These are phyloP conservation scores for Perodicticus potto DNA, from an alignment of 2,797 vertebrate genomes.

Conservation along the genomic window DNA sequence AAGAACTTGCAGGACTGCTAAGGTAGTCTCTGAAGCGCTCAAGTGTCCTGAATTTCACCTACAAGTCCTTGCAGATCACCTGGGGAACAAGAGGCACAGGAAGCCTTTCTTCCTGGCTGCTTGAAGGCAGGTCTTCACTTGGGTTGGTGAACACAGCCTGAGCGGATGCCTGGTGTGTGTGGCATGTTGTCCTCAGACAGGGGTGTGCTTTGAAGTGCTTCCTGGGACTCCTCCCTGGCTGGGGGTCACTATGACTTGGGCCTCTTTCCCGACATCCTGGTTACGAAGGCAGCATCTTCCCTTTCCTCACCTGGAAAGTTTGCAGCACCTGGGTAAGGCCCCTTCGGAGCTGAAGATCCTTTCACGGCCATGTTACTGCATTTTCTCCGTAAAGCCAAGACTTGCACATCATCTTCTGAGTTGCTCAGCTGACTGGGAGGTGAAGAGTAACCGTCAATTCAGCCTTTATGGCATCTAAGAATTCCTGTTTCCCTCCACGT, in stretches of 20 bases:
- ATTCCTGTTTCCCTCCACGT: too few relatives aligned
- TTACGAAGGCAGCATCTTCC: slow-evolving; percentile 87
- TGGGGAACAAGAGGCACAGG: too few relatives aligned
- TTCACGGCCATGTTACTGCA: too few relatives aligned
- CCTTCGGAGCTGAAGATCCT: slow-evolving; percentile 88
- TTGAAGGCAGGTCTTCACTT: background rate
- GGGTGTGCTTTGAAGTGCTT: fast-evolving
- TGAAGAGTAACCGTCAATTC: too few relatives aligned
- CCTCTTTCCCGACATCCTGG: slow-evolving; percentile 84
- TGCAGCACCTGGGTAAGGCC: slow-evolving; percentile 88
- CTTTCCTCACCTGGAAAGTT: slow-evolving; percentile 87
- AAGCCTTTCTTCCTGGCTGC: fast-evolving
- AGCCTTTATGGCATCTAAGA: too few relatives aligned
- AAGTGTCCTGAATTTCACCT: too few relatives aligned
- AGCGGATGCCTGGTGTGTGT: fast-evolving
- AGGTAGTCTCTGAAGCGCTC: too few relatives aligned
- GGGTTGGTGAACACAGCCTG: fast-evolving
- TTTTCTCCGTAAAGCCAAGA: too few relatives aligned
- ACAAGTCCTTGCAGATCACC: too few relatives aligned
- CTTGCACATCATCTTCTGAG: too few relatives aligned
- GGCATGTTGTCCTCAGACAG: fast-evolving
- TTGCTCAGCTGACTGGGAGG: too few relatives aligned
- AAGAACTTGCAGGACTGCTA: too few relatives aligned
- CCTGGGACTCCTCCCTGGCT: background rate
- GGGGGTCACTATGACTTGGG: slow-evolving; percentile 56